Base-by-base conservation (phyloP, 2,113 vertebrate genomes). In the Melanotaenia duboulayi region DNA sequence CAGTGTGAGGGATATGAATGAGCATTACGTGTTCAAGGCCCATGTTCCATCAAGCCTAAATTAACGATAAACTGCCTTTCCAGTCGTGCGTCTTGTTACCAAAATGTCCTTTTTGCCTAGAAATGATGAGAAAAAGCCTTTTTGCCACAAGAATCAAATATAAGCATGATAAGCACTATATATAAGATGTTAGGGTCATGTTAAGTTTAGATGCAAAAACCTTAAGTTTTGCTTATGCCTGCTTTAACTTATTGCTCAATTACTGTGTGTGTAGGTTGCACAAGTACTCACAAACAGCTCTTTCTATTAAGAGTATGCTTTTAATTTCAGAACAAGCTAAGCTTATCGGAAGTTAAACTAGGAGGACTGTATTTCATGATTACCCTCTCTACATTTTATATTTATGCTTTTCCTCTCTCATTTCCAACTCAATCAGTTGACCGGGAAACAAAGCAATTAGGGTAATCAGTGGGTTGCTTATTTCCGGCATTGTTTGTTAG, bases 121-220 rank as follows among this genome's bases (percentile, higher is more conserved):
- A 71, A 39, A 71, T 37, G 51, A 25, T 22, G 7, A 22, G 13
- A 66, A 11, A 24, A 52, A 56, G 39, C 46, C 52, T 59, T 52
- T 68, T 49, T 65, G 17, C 67, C 64, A 69, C 46, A 42, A 37
- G 24, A 54, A 56, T 42, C n/a, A 72, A 52, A 63, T 46, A 55
- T 32, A 48, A 52, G 51, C n/a, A n/a, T n/a, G n/a, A n/a, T n/a
- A n/a, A n/a, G n/a, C n/a, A n/a, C n/a, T n/a, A n/a, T n/a, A n/a
- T 20, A 56, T 46, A 62, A 74, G 78, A 76, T 82, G 65, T 66
- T 74, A 65, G 1, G 24, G 49, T 56, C 61, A 67, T 23, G 69
- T 81, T 68, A 74, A 61, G 60, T 46, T 42, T 46, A 63, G 12
- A 39, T 52, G 13, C 22, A 76, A 46, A 0, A 7, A 46, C 52